Evolutionary conservation across 2,888 invertebrate species (phyloP), one percentile per base, ranked within the genome.

Genomic region (Eumerus sabulonum): DNA sequence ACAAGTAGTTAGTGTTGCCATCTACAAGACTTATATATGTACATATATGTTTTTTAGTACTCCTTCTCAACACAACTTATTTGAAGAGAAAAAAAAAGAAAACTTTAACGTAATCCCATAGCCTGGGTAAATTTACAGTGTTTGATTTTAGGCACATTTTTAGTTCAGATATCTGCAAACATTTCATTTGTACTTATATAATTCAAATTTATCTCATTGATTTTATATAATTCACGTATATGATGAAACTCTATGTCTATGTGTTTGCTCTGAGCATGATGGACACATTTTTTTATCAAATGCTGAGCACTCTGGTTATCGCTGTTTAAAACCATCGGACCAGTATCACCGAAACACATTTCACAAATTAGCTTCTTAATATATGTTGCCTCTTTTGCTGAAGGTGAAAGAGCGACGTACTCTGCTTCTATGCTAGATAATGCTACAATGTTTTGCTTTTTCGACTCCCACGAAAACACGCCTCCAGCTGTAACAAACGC

Each of bases 261-360:
- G 42, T 82, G 82, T 11, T 83, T 82, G 9, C 72, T 82, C 16
- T 70, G 60, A n/a, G 63, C 35, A 11, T 82, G 79, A 14, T 82
- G 7, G 7, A 7, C 7, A 27, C 3, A 27, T 27, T 27, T 54
- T 38, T 36, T 38, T 16, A 11, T 38, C 16, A 50, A 19, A n/a
- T 40, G n/a, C 13, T 40, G 40, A 40, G 40, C 3, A 13, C 40
- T 40, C 13, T 40, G 40, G 18, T 47, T 47, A 18, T 47, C 47
- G 14, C 47, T 40, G 40, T 40, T 40, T 13, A 40, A 11, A 40
- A 40, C 13, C 40, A 40, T 40, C 13, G 40, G 5, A 40, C n/a
- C 11, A 5, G 2, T 40, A 40, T n/a, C 13, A 3, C 13, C n/a
- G 13, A 40, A 40, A 40, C 13, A 3, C 40, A 40, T 40, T 40